Percentiles rank a stretch among this genome's conserved stretches.
Evolutionary conservation across 2,888 invertebrate species (phyloP).

Genomic region (Agonopterix alstromeriana): DNA sequence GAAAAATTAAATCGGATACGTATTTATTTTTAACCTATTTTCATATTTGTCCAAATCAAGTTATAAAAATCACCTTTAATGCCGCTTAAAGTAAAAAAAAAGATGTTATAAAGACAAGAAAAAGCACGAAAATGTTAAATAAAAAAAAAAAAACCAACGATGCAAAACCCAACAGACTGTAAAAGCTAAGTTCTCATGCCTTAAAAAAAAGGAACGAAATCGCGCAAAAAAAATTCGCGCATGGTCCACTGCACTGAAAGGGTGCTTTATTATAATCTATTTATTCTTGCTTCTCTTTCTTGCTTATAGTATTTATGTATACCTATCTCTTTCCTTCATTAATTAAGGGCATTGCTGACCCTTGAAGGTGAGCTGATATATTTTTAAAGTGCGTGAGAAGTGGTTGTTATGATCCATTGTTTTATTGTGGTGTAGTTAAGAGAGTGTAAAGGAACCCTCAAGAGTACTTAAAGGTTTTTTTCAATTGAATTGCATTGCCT

Average conservation of each 20-base stretch:
- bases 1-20: no score
- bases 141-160: slow-evolving; percentile 11
- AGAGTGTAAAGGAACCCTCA: slow-evolving; percentile 44
- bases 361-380: slow-evolving; percentile 47
- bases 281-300: slow-evolving; percentile 35
- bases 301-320: slow-evolving; percentile 13
- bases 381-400: slow-evolving; percentile 50
- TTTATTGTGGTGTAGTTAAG: slow-evolving; percentile 44
- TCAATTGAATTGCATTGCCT: slow-evolving; percentile 36
- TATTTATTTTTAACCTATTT: no score
- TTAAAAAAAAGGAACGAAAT: slow-evolving; percentile 32
- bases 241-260: slow-evolving; percentile 52
- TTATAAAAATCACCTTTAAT: no score
- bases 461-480: slow-evolving; percentile 16
- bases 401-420: slow-evolving; percentile 66
- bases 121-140: not conserved
- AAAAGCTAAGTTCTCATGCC: slow-evolving; percentile 49
- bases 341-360: slow-evolving; percentile 67
- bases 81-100: no score
- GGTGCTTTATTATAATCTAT: slow-evolving; percentile 56
- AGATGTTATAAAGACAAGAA: no score
- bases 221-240: slow-evolving; percentile 56
- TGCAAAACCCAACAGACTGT: slow-evolving; percentile 48
- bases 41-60: no score
- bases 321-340: slow-evolving; percentile 33